Evolutionary conservation across 2,797 vertebrate species (phyloP), one percentile per base, ranked within the genome.

Genomic region (Perodicticus potto): DNA sequence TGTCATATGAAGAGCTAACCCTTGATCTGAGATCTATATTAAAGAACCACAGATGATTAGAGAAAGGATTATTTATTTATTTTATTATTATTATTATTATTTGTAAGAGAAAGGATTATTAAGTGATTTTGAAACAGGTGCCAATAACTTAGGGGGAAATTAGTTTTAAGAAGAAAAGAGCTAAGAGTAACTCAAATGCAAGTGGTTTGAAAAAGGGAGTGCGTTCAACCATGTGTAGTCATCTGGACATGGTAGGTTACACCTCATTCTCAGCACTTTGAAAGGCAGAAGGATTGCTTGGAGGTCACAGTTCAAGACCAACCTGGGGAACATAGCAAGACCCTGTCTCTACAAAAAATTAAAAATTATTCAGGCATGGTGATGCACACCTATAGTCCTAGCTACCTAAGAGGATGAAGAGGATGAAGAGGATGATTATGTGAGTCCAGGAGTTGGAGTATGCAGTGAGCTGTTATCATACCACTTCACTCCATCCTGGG

Each of bases 11-110:
- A 29, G 27, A 77, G 25, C 53, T 69, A 9, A 43, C 61, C 40
- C 94, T 94, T 95, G 34, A 91, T 93, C 65, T 61, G 40, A 73
- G 12, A 94, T 69, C 53, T 92, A 40, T 77, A 49, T 80, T 82
- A 55, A 91, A 63, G 59, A 81, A 72, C 72, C 72, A 53, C 43
- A 80, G 12, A 72, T 76, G 19, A 87, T 76, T 82, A 67, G 34
- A 83, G 34, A 94, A 84, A 70, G 25, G 6, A 59, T 83, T 63
- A 59, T 59, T n/a, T n/a, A n/a, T n/a, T n/a, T n/a, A n/a, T n/a
- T n/a, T n/a, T n/a, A n/a, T n/a, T n/a, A n/a, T n/a, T n/a, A n/a
- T n/a, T n/a, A n/a, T n/a, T n/a, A n/a, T n/a, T n/a, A n/a, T n/a
- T n/a, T n/a, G n/a, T n/a, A n/a, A n/a, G n/a, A n/a, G n/a, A n/a